phyloP scores from a whole-genome alignment of 2,797 vertebrate genomes.

The Hypotaenidia philippensis region DNA sequence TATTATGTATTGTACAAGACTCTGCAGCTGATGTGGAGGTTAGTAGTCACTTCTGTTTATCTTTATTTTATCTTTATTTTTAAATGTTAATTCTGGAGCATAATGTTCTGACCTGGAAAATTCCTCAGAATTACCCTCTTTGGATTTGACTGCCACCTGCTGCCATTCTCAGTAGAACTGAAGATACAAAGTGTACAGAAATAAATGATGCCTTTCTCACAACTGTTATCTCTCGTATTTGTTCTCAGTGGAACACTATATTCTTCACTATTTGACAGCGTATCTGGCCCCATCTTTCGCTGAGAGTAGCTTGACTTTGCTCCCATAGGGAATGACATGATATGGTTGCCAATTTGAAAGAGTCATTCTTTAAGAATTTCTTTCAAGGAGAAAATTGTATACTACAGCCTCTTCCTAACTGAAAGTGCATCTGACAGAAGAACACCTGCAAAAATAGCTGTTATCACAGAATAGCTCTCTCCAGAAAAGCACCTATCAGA shows the following conservation, averaged over 20 bases:
- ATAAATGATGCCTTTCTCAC: not conserved
- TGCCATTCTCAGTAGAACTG: not conserved
- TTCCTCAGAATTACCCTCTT: not conserved
- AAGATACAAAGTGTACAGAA: not conserved
- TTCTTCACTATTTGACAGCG: not conserved
- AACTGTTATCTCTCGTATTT: not conserved
- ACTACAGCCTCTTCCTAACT: not conserved
- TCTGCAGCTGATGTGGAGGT: not conserved
- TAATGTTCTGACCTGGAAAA: not conserved
- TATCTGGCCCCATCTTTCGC: slow-evolving; percentile 11
- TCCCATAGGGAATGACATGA: not conserved
- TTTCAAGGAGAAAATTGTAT: slow-evolving; percentile 56
- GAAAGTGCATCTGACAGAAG: slow-evolving; percentile 24
- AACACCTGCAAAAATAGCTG: slow-evolving; percentile 35
- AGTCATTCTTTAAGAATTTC: slow-evolving; percentile 53
- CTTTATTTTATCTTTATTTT: not conserved
- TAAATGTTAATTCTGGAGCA: not conserved
- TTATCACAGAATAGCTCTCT: slow-evolving; percentile 33
- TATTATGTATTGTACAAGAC: not conserved
- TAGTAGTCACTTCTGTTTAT: not conserved
- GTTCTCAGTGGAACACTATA: not conserved
- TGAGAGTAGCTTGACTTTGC: not conserved
- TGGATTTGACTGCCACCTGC: slow-evolving; percentile 10
- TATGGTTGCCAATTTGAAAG: slow-evolving; percentile 35
- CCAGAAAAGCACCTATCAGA: not conserved